Base-by-base conservation (phyloP, 1,140 invertebrate species). In the Drosophila azteca region DNA sequence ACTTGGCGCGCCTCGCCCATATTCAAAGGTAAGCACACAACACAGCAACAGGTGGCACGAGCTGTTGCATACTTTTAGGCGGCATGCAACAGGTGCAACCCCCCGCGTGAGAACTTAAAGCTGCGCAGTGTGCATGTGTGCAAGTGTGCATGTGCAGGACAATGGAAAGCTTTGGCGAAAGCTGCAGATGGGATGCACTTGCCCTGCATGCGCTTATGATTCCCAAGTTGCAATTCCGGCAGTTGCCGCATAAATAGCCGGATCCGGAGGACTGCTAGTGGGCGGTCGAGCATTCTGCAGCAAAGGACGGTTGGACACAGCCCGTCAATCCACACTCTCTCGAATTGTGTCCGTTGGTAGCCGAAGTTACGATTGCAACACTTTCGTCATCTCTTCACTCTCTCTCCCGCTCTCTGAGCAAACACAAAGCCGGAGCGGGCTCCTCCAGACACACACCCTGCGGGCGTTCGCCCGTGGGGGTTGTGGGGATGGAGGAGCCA, bases 1-100 rank as follows among this genome's bases (percentile, higher is more conserved):
- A 90, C 91, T n/a, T 92, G 91, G 91, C 84, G 90, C 7, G 79
- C 91, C 68, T 91, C 91, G 63, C 91, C 91, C 62, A 90, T 92
- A 57, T 90, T 92, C 72, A 91, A 91, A 85, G 91, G 91, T 91
- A 79, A 82, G 76, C 51, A 66, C 31, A 31, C 8, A 48, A 67
- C 72, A 78, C 65, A 31, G 6, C 17, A 35, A 39, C 35, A 39
- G 35, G 35, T 39, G 35, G 35, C 35, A 13, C 11, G 0, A 52
- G 48, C 43, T 63, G 63, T 60, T 46, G 58, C 64, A 74, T 74
- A 74, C 71, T 74, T 66, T 65, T 48, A 17, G 71, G 71, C 22
- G 3, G 41, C 63, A n/a, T 26, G 44, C 60, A 49, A 62, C 63
- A 52, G 46, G 55, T 35, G 50, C 20, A 26, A 5, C 31, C 22